Base-by-base conservation (phyloP, 2,888 invertebrate genomes). In the Trichacis sp. region DNA sequence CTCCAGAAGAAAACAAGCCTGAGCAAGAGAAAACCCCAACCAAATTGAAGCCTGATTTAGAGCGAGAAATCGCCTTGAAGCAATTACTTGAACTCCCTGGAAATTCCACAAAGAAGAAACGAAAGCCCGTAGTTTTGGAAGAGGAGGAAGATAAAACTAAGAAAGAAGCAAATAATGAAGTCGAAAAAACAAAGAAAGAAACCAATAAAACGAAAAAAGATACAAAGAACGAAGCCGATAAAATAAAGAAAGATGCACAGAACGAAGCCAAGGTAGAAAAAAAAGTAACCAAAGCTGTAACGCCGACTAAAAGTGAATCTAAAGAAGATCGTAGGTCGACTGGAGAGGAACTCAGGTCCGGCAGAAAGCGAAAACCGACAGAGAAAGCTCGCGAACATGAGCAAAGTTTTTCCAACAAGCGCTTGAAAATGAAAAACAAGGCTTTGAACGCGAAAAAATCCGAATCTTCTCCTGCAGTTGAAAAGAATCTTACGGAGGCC, bases 11-110 rank as follows among this genome's bases (percentile, higher is more conserved):
- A 50, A 67, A 12, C 58, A 69, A 12, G 62, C 67, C 45, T 65
- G 66, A 63, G 4, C 56, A 38, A 42, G 40, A 8, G 5, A 51
- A 46, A 20, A 45, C 62, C 9, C 70, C 73, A n/a, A 67, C 66
- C 19, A 85, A 85, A 71, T 73, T 85, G 20, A 84, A 85, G 65
- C 85, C 86, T 6, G 77, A 84, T 14, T 70, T 85, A 24, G 88
- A 88, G 74, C 81, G 87, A 17, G 87, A 88, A 77, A 80, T 88
- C 15, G 89, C 89, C 1, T 73, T 89, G 46, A 88, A 88, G 70
- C 89, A 89, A 70, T 81, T 89, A 3, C 81, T 85, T 33, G 88
- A 88, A 68, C 75, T 88, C 17, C 87, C 87, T 1, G 70, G 72
- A 12, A 63, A 72, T 14, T 59, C 78, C 0, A 20, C 61, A 1